Conservation (phyloP, 1,140 invertebrate genomes). For the Zophobas atratus region DNA sequence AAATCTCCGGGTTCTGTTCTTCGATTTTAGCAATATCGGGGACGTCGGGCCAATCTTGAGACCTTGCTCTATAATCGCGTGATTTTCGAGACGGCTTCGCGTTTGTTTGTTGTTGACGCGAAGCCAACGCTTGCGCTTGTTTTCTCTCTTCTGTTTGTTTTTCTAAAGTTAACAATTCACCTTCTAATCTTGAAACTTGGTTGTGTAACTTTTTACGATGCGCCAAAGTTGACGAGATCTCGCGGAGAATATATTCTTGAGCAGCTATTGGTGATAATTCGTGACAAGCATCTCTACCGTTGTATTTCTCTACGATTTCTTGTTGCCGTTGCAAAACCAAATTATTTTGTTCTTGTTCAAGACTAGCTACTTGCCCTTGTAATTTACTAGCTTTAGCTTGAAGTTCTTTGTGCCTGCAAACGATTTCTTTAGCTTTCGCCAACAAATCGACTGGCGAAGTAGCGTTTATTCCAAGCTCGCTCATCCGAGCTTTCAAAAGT, state of each 20-base stretch:
- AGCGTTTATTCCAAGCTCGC: conserved; percentile 89
- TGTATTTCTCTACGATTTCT: conserved; percentile 78
- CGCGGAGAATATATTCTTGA: conserved; percentile 86
- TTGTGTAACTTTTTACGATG: conserved; percentile 86
- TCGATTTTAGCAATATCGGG: conserved; percentile 92
- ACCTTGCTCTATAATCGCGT: conserved; percentile 82
- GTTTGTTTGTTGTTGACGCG: conserved; percentile 55
- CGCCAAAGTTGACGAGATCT: conserved; percentile 86
- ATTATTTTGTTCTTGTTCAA: conserved; percentile 81
- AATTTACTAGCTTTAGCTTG: conserved; percentile 88
- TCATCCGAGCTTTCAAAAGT: conserved; percentile 90
- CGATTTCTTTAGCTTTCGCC: conserved; percentile 93
- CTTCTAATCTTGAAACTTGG: conserved; percentile 82
- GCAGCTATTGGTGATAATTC: conserved; percentile 78
- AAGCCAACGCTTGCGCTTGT: conserved; percentile 67
- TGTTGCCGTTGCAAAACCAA: conserved; percentile 79
- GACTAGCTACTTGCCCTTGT: conserved; percentile 81
- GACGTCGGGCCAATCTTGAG: conserved; percentile 92
- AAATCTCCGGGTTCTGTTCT: conserved; percentile 91
- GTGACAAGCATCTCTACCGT: conserved; percentile 69
- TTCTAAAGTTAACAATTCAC: conserved; percentile 82
- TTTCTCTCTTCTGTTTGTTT: conserved; percentile 78
- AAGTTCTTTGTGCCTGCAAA: conserved; percentile 90
- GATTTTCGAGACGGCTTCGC: conserved; percentile 73
- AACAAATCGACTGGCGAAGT: conserved; percentile 87